Percentiles rank a stretch among this genome's conserved stretches.
Evolutionary conservation across 2,888 invertebrate genomes (phyloP).

Genomic region (Muschampia plurimacula): DNA sequence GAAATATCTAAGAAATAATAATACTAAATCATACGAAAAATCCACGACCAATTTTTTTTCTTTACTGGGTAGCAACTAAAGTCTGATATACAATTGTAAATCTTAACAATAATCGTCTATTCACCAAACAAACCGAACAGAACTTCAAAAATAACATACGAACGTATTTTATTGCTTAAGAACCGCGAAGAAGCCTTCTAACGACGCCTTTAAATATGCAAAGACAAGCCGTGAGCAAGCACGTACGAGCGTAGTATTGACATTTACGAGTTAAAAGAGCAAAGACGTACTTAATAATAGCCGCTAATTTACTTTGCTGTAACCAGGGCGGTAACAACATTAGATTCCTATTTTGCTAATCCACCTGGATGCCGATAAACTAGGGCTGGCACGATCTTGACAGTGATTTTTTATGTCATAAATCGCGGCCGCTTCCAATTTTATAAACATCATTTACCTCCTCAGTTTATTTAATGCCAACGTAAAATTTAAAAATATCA

Average conservation of each 20-base stretch:
- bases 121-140: background rate
- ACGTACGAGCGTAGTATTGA: slow-evolving; percentile 2
- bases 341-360: slow-evolving; percentile 16
- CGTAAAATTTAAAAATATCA: background rate
- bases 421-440: background rate
- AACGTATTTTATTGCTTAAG: slow-evolving; percentile 2
- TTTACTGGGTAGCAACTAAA: too few relatives aligned
- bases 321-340: background rate
- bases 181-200: slow-evolving; percentile 26
- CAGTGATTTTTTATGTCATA: slow-evolving; percentile 5
- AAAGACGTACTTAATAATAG: background rate
- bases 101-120: background rate
- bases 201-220: slow-evolving; percentile 21
- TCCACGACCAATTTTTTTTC: too few relatives aligned
- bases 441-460: background rate
- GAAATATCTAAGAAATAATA: too few relatives aligned
- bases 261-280: slow-evolving; percentile 10
- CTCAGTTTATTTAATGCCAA: background rate
- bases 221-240: slow-evolving; percentile 1
- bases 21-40: too few relatives aligned
- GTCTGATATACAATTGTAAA: background rate
- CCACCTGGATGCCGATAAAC: background rate
- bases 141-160: background rate
- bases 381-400: background rate
- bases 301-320: slow-evolving; percentile 1